Base-by-base conservation (phyloP, 2,888 invertebrate species). In the Hipparchia semele region DNA sequence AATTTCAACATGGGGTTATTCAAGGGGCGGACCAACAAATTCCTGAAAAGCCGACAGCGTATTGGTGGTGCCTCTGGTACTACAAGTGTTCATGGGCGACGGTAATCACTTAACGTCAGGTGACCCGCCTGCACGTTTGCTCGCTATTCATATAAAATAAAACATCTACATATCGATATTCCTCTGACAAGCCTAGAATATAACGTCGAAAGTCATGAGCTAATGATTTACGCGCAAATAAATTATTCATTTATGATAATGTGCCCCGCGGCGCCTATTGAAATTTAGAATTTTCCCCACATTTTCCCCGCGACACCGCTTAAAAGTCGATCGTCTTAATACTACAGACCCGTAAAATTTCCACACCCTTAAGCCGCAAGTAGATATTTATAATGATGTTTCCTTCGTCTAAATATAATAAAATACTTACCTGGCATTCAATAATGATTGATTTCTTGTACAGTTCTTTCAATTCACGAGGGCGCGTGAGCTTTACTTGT, bases 221-320 rank as follows among this genome's bases (percentile, higher is more conserved):
- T 68, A 49, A 68, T 68, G 56, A 58, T 68, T 68, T 49, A 67
- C 58, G 58, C 10, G 58, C 68, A 68, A 56, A 67, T 67, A 56
- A 54, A 67, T 67, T 56, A 67, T 67, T 67, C 67, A 67, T 70
- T 73, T 75, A 70, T 70, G 75, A n/a, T 75, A 73, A 73, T 73
- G 60, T 60, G 13, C 61, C 56, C 53, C 33, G 66, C 70, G 74
- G 39, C 69, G 77, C 76, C 79, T 75, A 78, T 76, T 78, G 79
- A 76, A 80, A 82, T 80, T 82, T 81, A 71, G 76, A 76, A 74
- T 80, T 81, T 81, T 78, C 79, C 76, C 75, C 51, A 68, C 72
- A 74, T 77, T 79, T 75, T 75, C 71, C 66, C 56, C 46, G 54
- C 62, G 64, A 70, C 70, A 59, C 62, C 33, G 53, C 53, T 65